Evolutionary conservation across 2,113 vertebrate genomes (phyloP).

Genomic region (Protobothrops flavoviridis): DNA sequence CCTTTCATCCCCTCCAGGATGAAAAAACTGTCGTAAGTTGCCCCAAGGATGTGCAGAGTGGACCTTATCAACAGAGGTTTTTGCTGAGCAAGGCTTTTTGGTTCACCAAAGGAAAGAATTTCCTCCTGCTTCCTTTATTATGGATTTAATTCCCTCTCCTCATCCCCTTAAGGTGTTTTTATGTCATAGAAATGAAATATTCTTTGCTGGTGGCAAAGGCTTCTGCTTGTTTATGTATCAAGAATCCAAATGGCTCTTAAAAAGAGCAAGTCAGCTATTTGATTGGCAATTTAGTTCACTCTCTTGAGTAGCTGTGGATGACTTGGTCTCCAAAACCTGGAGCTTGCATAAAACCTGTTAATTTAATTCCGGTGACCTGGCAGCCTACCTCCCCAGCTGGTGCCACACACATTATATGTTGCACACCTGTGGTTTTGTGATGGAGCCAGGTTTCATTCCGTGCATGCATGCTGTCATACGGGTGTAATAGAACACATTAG

Average conservation of each 20-base stretch:
- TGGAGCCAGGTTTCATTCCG: not conserved
- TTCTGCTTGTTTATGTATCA: constrained; percentile 7
- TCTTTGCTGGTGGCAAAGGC: constrained; percentile 38
- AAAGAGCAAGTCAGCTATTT: constrained; percentile 26
- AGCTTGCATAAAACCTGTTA: constrained; percentile 8
- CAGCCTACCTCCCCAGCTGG: not conserved
- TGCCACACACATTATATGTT: not conserved
- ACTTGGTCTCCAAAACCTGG: constrained; percentile 6
- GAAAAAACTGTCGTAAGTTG: constrained; percentile 12
- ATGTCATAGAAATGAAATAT: constrained; percentile 40
- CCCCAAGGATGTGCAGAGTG: constrained; percentile 12
- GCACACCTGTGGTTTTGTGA: not conserved
- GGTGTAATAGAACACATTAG: not conserved
- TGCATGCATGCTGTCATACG: not conserved
- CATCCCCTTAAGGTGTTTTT: constrained; percentile 42
- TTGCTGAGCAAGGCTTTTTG: constrained; percentile 54
- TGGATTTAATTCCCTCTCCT: not conserved
- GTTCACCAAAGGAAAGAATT: constrained; percentile 34
- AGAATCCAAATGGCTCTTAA: constrained; percentile 32
- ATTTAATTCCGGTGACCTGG: not conserved
- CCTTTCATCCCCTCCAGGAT: constrained; percentile 33
- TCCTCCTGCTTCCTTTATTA: not conserved
- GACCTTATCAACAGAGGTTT: constrained; percentile 44
- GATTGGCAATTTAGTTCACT: constrained; percentile 31
- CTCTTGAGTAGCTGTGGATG: constrained; percentile 28